Conservation (phyloP, 2,113 vertebrate genomes). For the Zosterops lateralis region DNA sequence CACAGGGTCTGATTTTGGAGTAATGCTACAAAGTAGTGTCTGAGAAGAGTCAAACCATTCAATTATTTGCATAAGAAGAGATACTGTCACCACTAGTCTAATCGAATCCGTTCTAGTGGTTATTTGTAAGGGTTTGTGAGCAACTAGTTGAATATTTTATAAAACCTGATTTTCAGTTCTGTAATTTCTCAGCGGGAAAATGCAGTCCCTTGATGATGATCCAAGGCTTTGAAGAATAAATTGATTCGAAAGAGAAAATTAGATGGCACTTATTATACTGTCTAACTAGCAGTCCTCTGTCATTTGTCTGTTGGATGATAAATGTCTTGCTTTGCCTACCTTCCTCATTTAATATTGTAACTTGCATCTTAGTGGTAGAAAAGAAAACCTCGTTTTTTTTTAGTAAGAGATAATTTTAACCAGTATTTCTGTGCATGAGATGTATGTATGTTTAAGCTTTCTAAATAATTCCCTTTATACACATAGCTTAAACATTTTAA, state of each 20-base stretch:
- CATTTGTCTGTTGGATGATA: constrained; percentile 77
- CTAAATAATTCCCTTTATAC: background rate
- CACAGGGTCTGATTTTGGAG: background rate
- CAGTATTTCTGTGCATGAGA: background rate
- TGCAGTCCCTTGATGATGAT: constrained; percentile 75
- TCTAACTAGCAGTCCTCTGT: constrained; percentile 73
- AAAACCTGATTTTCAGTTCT: constrained; percentile 71
- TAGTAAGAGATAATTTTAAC: constrained; percentile 45
- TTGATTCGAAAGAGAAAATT: constrained; percentile 83
- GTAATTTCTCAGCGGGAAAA: constrained; percentile 74
- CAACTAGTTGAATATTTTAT: constrained; percentile 68
- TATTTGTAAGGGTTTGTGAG: constrained; percentile 61
- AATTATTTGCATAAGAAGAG: constrained; percentile 27
- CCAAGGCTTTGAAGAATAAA: constrained; percentile 78
- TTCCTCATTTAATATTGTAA: constrained; percentile 69
- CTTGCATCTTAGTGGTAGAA: constrained; percentile 9
- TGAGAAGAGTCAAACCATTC: background rate
- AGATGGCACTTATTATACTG: constrained; percentile 79
- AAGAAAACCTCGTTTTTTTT: constrained; percentile 43
- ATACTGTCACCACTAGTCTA: constrained; percentile 15
- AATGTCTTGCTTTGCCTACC: constrained; percentile 72
- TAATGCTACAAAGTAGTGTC: background rate
- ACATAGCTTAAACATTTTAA: background rate
- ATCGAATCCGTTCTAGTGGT: constrained; percentile 41
- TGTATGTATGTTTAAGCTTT: background rate